phyloP scores from a whole-genome alignment of 2,888 invertebrate species.

The Ischnura elegans region DNA sequence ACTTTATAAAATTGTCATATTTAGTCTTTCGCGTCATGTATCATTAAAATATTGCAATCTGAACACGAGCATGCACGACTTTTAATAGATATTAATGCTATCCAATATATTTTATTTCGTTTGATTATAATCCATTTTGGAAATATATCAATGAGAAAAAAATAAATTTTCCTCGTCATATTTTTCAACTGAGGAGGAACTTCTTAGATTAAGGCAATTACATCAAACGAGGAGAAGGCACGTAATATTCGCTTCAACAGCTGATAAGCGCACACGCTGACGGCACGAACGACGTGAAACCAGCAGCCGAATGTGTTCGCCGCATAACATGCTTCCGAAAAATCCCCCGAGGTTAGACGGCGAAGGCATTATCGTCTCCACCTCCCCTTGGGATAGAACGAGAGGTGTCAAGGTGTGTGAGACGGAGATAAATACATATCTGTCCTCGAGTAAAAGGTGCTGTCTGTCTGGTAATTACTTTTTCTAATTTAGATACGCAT shows the following conservation, averaged over 20 bases:
- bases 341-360: not conserved
- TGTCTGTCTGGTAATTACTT: constrained; percentile 27
- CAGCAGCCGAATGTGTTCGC: not conserved
- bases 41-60: too few species aligned
- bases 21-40: too few species aligned
- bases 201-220: too few species aligned
- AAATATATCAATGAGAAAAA: too few species aligned
- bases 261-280: not conserved
- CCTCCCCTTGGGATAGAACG: not conserved
- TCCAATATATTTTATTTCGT: too few species aligned
- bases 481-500: constrained; percentile 17
- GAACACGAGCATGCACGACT: too few species aligned
- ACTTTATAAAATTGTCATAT: too few species aligned
- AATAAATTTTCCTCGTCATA: too few species aligned
- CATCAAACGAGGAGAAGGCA: not conserved
- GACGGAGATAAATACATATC: constrained; percentile 7
- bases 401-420: not conserved
- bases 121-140: too few species aligned
- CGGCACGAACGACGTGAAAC: not conserved
- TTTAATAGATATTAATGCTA: too few species aligned
- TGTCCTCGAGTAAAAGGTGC: not conserved
- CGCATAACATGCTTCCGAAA: not conserved
- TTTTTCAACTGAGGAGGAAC: too few species aligned
- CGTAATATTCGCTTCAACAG: not conserved
- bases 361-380: not conserved